Evolutionary conservation across 1,140 invertebrate species (phyloP), one percentile per base, ranked within the genome.

Genomic region (Drosophila pruinosa): DNA sequence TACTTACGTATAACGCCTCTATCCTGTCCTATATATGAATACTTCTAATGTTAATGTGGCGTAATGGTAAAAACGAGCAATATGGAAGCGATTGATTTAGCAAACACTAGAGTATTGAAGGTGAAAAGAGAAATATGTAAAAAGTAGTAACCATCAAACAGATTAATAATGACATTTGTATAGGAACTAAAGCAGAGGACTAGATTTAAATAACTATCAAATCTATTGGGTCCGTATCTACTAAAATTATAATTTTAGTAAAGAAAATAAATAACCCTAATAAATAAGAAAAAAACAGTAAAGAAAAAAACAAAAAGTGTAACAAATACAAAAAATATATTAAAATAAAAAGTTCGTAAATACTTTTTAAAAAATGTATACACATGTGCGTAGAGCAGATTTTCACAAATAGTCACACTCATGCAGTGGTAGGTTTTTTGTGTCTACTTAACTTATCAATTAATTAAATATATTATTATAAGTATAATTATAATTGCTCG

Each of bases 371-470:
- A 61, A 59, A 68, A 31, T 83, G 76, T 73, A 86, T 80, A 83
- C 67, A 83, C 75, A 41, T 31, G 75, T 73, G 72, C 54, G 47
- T 83, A 81, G 61, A 72, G 80, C 79, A 78, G 56, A 81, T 15
- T 17, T 10, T 34, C 5, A 41, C 22, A 43, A 2, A 26, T 28
- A 24, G 14, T 38, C 26, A 57, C 21, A 15, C 38, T 17, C 17
- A 54, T 38, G 8, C 4, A 26, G 17, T 3, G 7, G 15, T 12
- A 34, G 31, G 2, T 5, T 26, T 36, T 14, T 6, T 75, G 79
- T 79, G 80, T 75, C 68, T 83, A 83, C 81, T 86, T 80, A 83
- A 75, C 78, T 68, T 68, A 64, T 57, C 52, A 57, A 71, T 52
- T 65, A 71, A 50, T n/a, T n/a, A n/a, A n/a, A n/a, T n/a, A n/a